These are phyloP conservation scores for Spizaetus ornatus DNA, from an alignment of 2,113 vertebrate species.

Conservation along the genomic window DNA sequence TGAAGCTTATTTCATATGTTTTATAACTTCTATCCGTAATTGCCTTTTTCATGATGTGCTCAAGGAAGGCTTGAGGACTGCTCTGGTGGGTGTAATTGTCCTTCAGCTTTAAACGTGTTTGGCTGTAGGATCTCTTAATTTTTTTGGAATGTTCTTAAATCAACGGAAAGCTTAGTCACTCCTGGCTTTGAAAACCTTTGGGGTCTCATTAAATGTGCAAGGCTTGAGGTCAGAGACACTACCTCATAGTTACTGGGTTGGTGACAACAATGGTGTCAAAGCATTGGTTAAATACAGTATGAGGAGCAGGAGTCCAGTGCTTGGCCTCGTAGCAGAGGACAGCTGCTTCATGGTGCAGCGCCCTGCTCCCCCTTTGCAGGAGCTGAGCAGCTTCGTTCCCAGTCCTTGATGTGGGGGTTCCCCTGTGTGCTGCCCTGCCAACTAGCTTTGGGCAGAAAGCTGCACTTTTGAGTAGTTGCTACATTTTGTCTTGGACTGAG, in stretches of 20 bases:
- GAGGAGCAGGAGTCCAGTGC: neutral
- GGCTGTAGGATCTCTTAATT: neutral
- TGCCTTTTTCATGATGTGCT: neutral
- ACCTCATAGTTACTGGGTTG: conserved; percentile 35
- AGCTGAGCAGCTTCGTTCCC: neutral
- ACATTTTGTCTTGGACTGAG: neutral
- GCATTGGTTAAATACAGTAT: fast-evolving
- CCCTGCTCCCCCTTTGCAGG: neutral
- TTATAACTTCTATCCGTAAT: neutral
- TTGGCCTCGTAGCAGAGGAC: neutral
- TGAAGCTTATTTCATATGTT: neutral
- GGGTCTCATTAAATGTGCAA: conserved; percentile 23
- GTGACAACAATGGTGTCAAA: neutral
- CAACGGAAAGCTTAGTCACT: conserved; percentile 27
- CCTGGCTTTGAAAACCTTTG: conserved; percentile 4
- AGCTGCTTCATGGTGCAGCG: neutral
- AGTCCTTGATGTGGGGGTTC: neutral
- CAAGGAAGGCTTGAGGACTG: neutral
- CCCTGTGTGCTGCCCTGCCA: neutral
- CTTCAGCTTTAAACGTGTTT: neutral
- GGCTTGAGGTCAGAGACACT: conserved; percentile 40
- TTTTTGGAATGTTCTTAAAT: neutral
- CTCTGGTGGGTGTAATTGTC: neutral
- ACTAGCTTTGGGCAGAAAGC: neutral
- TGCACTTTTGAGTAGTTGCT: neutral